Conservation (phyloP, 2,797 vertebrate species). For the Poecilia velifera region DNA sequence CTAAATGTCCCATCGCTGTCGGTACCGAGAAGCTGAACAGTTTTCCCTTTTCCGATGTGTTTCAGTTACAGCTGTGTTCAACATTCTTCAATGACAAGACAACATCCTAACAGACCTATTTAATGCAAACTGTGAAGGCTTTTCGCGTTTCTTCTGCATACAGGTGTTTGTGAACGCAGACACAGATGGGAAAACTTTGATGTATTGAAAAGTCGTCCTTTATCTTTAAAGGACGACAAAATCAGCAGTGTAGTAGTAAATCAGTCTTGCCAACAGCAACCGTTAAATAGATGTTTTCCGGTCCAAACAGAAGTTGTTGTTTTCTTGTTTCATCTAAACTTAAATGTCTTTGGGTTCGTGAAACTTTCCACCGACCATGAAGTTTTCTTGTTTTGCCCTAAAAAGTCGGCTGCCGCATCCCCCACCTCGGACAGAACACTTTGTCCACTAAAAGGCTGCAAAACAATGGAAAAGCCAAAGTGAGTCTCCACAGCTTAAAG, state of each 20-base stretch:
- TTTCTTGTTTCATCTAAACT: conserved; percentile 41
- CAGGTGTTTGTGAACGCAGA: neutral
- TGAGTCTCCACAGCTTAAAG: conserved; percentile 76
- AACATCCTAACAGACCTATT: neutral
- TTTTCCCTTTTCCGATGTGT: neutral
- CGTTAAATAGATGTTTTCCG: neutral
- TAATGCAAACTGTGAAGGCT: neutral
- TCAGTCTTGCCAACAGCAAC: neutral
- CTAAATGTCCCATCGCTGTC: neutral
- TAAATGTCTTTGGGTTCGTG: conserved; percentile 38
- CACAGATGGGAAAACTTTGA: neutral
- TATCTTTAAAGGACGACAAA: neutral
- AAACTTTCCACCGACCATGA: conserved; percentile 19
- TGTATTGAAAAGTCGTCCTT: neutral
- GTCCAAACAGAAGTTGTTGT: conserved; percentile 4
- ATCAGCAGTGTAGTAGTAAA: neutral
- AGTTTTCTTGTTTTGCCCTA: conserved; percentile 58
- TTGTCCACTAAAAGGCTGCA: conserved; percentile 65
- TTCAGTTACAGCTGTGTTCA: neutral
- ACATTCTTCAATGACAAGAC: neutral
- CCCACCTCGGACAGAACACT: conserved; percentile 37
- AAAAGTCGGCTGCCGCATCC: conserved; percentile 49
- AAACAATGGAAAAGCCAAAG: conserved; percentile 76
- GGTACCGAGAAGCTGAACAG: neutral
- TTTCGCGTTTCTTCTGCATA: neutral